Percentiles rank a stretch among this genome's conserved stretches.
Conservation (phyloP, 2,797 vertebrate genomes). For the Ciconia nigra region DNA sequence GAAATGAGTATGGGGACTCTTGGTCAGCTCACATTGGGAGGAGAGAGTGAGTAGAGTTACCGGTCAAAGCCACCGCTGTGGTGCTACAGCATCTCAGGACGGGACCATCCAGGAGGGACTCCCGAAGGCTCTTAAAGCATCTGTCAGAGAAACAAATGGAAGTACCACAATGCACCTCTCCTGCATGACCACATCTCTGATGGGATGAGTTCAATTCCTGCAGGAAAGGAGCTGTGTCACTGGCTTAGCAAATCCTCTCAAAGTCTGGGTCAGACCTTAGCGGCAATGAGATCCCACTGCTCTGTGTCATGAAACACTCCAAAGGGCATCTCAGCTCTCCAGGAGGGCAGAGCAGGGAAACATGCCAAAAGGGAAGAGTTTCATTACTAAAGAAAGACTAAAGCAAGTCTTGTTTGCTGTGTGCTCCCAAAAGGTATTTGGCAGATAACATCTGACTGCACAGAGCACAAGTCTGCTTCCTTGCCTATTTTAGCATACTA, state of each 20-base stretch:
- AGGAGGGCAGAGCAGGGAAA: background rate
- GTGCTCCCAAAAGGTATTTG: background rate
- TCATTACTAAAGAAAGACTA: background rate
- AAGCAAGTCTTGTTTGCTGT: background rate
- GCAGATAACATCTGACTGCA: background rate
- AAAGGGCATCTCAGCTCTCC: background rate
- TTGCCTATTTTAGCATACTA: background rate
- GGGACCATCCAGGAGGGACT: background rate
- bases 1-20: background rate
- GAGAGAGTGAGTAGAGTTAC: background rate
- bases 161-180: background rate
- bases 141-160: background rate
- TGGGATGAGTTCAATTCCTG: background rate
- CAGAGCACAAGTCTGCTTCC: background rate
- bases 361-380: background rate
- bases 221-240: background rate
- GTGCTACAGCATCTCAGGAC: background rate
- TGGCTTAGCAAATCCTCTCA: background rate
- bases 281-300: background rate
- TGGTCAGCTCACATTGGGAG: background rate
- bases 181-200: background rate
- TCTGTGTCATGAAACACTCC: background rate
- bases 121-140: background rate
- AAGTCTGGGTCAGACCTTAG: background rate
- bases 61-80: background rate